Conservation (phyloP, 2,113 vertebrate species). For the Melierax canorus region DNA sequence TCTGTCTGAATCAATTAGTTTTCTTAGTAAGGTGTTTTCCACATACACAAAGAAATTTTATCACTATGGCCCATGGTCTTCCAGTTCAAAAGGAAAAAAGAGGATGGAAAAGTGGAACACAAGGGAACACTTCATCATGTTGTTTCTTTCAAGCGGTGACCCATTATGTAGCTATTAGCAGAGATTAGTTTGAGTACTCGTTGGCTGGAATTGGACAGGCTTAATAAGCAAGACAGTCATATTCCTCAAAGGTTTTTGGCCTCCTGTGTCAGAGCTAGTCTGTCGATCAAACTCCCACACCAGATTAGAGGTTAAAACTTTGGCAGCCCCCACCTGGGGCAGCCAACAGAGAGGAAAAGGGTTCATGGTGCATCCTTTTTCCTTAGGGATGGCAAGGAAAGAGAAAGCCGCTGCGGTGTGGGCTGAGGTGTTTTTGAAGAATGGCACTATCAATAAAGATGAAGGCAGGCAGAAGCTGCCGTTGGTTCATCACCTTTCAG, state of each 20-base stretch:
- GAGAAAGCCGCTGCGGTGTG: accelerated
- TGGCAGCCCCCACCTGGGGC: accelerated
- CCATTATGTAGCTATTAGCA: not conserved
- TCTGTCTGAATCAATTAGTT: not conserved
- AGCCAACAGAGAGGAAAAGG: not conserved
- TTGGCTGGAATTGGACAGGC: not conserved
- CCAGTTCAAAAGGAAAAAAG: not conserved
- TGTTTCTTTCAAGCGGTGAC: not conserved
- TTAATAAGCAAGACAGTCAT: not conserved
- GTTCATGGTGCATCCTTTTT: not conserved
- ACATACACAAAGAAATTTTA: not conserved
- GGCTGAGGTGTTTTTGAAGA: not conserved
- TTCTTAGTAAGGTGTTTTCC: not conserved
- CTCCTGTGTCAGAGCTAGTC: not conserved
- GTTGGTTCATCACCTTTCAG: not conserved
- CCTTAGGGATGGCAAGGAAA: not conserved
- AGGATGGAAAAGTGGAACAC: not conserved
- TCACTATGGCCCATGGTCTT: not conserved
- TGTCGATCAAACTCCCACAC: not conserved
- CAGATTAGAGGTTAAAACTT: not conserved
- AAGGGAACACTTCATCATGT: not conserved
- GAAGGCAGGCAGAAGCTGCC: not conserved
- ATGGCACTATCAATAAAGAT: accelerated
- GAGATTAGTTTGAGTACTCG: not conserved
- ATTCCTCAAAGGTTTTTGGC: not conserved